Conservation (phyloP, 2,113 vertebrate species). For the Casuarius casuarius region DNA sequence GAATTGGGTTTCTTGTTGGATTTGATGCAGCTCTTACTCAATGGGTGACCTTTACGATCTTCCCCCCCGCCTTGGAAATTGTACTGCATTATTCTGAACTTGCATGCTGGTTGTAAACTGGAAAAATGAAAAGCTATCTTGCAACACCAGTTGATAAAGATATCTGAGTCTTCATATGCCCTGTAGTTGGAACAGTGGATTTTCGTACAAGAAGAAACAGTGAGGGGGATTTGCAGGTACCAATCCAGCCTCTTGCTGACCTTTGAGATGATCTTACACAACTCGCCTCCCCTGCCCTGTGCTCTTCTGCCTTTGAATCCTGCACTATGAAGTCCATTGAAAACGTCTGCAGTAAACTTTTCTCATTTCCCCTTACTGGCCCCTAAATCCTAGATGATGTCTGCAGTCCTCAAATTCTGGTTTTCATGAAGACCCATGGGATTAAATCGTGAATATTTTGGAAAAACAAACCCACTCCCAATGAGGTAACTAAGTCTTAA, state of each 20-base stretch:
- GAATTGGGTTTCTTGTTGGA: not conserved
- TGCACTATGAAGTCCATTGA: not conserved
- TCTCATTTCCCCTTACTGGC: not conserved
- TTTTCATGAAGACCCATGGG: not conserved
- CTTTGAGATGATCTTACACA: not conserved
- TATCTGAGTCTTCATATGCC: not conserved
- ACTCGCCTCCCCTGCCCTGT: not conserved
- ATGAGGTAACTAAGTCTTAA: conserved; percentile 11
- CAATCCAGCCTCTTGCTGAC: not conserved
- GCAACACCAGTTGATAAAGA: not conserved
- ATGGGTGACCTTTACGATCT: not conserved
- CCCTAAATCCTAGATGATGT: not conserved
- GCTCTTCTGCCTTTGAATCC: not conserved
- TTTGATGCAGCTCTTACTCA: not conserved
- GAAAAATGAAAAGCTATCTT: not conserved
- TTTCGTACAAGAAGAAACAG: not conserved
- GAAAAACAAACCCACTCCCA: conserved; percentile 11
- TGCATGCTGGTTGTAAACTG: not conserved
- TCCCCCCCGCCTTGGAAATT: not conserved
- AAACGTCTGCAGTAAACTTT: not conserved
- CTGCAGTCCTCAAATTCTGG: not conserved
- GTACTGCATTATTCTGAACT: not conserved
- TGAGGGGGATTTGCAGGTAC: not conserved
- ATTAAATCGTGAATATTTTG: not conserved
- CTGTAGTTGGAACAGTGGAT: not conserved